Evolutionary conservation across 2,888 invertebrate species (phyloP), one percentile per base, ranked within the genome.

Genomic region (Tenodera sinensis): DNA sequence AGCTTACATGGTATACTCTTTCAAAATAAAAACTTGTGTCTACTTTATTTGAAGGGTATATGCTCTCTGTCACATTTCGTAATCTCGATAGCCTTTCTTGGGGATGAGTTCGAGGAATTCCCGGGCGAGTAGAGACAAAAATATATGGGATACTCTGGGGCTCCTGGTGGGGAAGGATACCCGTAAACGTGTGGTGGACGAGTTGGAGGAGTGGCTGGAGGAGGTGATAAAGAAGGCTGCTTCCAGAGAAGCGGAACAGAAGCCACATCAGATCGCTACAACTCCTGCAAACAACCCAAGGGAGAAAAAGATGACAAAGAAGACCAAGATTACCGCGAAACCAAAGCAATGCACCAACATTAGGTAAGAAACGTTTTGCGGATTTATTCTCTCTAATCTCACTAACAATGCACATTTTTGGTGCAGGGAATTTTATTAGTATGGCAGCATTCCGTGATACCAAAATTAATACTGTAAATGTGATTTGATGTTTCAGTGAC

Each of bases 81-180:
- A 42, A 42, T 42, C 42, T 12, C 12, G 42, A 12, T 6, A 71
- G 54, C 54, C 6, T 71, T 71, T 20, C 54, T 20, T 15, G 25
- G 6, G 15, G 20, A 71, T 71, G 4, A 15, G 54, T 54, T 54
- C 20, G 54, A 71, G 54, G 20, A 71, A 25, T 8, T 25, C 3
- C 15, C 0, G 15, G 3, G 6, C 20, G 25, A 25, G 20, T 20
- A 83, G 83, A 20, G 91, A 91, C 28, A 94, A 94, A 90, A 94
- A 94, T 87, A 95, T 96, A 92, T 95, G 96, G 95, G 94, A 95
- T 87, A 95, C 95, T n/a, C 94, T 96, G 90, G 95, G 95, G 90
- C 93, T 95, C 82, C 93, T 96, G 28, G 94, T 95, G 27, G 95
- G 94, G 71, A 93, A 94, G 14, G 95, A 94, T 84, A 93, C 94